A percentile compares a stretch with the other conserved stretches of the same genome.
phyloP scores from a whole-genome alignment of 2,888 invertebrate species.

The Trissoscelio sp. region DNA sequence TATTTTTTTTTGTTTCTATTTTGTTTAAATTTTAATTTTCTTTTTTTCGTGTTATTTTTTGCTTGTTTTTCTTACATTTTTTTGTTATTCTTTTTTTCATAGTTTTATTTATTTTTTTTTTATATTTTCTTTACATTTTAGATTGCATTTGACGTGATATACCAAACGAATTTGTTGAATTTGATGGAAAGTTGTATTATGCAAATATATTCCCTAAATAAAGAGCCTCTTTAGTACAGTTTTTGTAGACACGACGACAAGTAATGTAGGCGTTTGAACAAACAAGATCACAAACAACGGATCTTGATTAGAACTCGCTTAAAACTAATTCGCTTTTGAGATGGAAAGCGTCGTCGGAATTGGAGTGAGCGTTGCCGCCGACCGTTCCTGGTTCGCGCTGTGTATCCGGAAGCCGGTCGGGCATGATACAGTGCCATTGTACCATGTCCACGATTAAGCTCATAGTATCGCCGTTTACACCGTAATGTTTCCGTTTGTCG shows the following conservation, averaged over 20 bases:
- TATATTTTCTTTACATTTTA: too few relatives aligned
- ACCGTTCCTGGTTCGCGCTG: constrained; percentile 26
- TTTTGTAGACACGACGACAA: not conserved
- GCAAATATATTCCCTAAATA: too few relatives aligned
- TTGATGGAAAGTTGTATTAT: too few relatives aligned
- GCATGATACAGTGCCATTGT: constrained; percentile 61
- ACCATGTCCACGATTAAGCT: constrained; percentile 57
- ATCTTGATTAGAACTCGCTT: constrained; percentile 51
- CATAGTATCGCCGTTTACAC: constrained; percentile 60
- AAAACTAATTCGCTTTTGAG: constrained; percentile 59
- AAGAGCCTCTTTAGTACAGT: not conserved
- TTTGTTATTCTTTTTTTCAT: too few relatives aligned
- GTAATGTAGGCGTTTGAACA: constrained; percentile 26
- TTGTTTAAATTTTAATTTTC: too few relatives aligned
- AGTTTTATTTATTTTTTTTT: too few relatives aligned
- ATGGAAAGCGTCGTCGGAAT: constrained; percentile 55
- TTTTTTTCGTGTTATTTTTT: too few relatives aligned
- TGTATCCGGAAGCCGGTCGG: constrained; percentile 49
- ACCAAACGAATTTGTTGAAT: too few relatives aligned
- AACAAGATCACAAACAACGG: constrained; percentile 45
- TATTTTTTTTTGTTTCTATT: too few relatives aligned
- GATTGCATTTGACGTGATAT: too few relatives aligned
- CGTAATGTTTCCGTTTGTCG: constrained; percentile 65
- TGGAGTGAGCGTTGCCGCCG: constrained; percentile 33
- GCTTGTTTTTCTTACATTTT: too few relatives aligned